phyloP scores from a whole-genome alignment of 2,888 invertebrate species.

The Apoderus coryli region DNA sequence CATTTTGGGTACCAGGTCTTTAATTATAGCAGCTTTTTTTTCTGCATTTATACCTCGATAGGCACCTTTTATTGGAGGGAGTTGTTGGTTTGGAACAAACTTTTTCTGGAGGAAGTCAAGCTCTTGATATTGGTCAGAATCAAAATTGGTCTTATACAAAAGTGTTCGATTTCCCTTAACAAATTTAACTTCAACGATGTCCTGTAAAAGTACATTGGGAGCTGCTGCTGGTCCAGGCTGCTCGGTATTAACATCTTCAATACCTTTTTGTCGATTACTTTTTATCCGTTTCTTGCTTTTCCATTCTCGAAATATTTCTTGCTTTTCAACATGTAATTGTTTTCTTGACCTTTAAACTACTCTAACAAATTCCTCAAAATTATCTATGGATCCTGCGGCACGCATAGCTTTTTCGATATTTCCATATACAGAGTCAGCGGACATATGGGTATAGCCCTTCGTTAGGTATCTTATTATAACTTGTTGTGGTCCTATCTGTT shows the following conservation, averaged over 20 bases:
- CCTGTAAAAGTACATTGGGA: conserved; percentile 4
- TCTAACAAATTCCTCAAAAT: conserved; percentile 4
- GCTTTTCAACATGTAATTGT: conserved; percentile 2
- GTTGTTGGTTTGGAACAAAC: neutral
- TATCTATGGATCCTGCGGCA: conserved; percentile 1
- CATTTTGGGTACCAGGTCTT: conserved; percentile 2
- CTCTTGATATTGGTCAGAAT: neutral
- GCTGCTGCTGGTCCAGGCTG: neutral
- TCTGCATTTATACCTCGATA: conserved; percentile 2
- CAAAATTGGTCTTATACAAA: conserved; percentile 2
- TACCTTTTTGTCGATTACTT: neutral
- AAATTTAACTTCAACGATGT: conserved; percentile 4
- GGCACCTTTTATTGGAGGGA: neutral
- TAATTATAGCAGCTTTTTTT: conserved; percentile 1
- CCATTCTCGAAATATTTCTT: conserved; percentile 2
- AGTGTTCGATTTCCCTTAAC: conserved; percentile 1
- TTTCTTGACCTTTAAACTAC: conserved; percentile 1
- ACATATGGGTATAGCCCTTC: conserved; percentile 13
- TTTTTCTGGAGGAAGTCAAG: conserved; percentile 1
- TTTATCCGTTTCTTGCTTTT: conserved; percentile 3
- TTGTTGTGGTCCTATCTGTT: conserved; percentile 7
- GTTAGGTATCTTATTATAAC: conserved; percentile 12
- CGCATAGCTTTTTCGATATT: conserved; percentile 10
- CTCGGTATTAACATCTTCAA: neutral
- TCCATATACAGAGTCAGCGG: conserved; percentile 10